Base-by-base conservation (phyloP, 2,888 invertebrate genomes). In the Tachina lurida region DNA sequence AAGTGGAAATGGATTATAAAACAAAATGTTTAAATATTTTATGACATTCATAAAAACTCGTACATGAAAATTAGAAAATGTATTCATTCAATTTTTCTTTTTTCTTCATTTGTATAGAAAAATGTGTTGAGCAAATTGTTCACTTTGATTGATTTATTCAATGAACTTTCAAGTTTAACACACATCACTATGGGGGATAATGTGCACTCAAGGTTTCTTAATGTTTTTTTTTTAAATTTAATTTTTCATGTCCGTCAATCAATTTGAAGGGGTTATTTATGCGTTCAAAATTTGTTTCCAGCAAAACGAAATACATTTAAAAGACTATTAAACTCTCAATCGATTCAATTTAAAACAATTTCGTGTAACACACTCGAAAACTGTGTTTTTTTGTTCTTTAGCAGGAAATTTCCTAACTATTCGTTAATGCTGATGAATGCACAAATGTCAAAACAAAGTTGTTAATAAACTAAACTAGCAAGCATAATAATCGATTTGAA, bases 91-190 rank as follows among this genome's bases (percentile, higher is more conserved):
- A 10, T 60, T 49, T 17, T 22, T 49, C 10, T 17, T 10, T 45
- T 62, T 60, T 60, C 60, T 67, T 54, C 5, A n/a, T 60, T 41
- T 1, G 31, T 10, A 8, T 2, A 13, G 49, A 39, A 12, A 75
- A 63, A 56, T 22, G 49, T 47, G 3, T 52, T 49, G 62, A 63
- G 63, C 10, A 63, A 52, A 62, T 73, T 62, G 41, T 49, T 8
- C n/a, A 52, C 1, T 70, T 76, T 62, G 62, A 75, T 75, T 68
- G 65, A 75, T 67, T 67, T 67, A 56, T 75, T 31, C 31, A 45
- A 39, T 31, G 52, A 75, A 63, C 43, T 56, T 52, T 68, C n/a
- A 68, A 68, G 60, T 70, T 75, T 54, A 22, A 49, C 39, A 31
- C 31, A 3, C 41, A 31, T 9, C 31, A 31, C 31, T 31, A 5